Conservation (phyloP, 1,140 invertebrate genomes). For the Daktulosphaira vitifoliae region DNA sequence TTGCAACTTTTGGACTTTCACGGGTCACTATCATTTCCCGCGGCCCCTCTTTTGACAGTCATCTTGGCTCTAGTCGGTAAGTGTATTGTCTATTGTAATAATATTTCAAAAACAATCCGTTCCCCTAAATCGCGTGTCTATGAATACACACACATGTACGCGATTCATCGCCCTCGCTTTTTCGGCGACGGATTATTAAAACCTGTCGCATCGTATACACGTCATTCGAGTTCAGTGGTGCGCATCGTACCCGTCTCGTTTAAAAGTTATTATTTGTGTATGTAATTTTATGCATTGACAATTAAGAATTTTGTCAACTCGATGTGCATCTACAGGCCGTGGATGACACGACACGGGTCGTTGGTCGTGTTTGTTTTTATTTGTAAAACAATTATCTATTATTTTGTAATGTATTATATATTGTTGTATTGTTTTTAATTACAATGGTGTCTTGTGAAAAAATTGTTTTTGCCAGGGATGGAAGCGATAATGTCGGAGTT, state of each 20-base stretch:
- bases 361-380: background rate
- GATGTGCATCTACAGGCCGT: background rate
- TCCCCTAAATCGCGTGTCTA: too few species aligned
- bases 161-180: too few species aligned
- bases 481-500: constrained; percentile 99
- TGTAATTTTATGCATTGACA: constrained; percentile 30
- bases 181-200: constrained; percentile 3
- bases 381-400: background rate
- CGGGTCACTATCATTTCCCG: constrained; percentile 84
- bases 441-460: too few species aligned
- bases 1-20: constrained; percentile 96
- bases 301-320: constrained; percentile 27
- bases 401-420: too few species aligned
- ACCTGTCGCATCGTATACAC: constrained; percentile 10
- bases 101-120: too few species aligned
- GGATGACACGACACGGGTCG: too few species aligned
- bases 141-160: too few species aligned
- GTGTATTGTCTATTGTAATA: too few species aligned
- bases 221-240: background rate
- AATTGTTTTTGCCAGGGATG: too few species aligned
- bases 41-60: constrained; percentile 90
- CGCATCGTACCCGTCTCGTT: background rate
- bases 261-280: background rate
- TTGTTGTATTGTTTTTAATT: too few species aligned
- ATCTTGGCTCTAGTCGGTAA: constrained; percentile 95